Evolutionary conservation across 2,797 vertebrate genomes (phyloP).

Genomic region (Spea hammondii): DNA sequence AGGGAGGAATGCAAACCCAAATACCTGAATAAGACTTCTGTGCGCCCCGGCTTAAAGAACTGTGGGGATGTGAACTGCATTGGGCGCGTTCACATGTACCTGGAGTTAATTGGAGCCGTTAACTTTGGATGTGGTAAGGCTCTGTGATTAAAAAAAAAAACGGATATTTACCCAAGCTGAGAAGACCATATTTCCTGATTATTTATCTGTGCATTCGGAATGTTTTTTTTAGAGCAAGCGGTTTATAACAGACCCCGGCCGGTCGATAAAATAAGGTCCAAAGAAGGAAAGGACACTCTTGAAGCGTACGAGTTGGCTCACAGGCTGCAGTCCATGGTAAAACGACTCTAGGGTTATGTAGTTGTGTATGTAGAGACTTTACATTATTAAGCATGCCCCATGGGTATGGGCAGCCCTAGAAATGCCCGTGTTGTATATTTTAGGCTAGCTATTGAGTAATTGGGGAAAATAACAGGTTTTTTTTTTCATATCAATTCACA

Average conservation of each 20-base stretch:
- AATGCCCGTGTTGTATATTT: too few relatives aligned
- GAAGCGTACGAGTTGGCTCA: slow-evolving; percentile 90
- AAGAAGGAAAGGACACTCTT: slow-evolving; percentile 79
- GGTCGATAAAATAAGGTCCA: slow-evolving; percentile 78
- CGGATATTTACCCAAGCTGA: not conserved
- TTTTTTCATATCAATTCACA: too few relatives aligned
- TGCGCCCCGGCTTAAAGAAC: slow-evolving; percentile 95
- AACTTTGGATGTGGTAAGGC: slow-evolving; percentile 93
- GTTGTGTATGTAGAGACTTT: too few relatives aligned
- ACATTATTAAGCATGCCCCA: not conserved
- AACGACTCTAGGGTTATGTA: too few relatives aligned
- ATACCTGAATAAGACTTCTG: slow-evolving; percentile 97
- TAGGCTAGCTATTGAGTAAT: too few relatives aligned
- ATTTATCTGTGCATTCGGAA: not conserved
- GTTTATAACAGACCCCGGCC: slow-evolving; percentile 87
- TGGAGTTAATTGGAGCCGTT: slow-evolving; percentile 94
- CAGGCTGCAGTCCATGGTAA: slow-evolving; percentile 91
- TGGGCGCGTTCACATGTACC: slow-evolving; percentile 93
- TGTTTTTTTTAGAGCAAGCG: slow-evolving; percentile 79
- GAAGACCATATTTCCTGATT: too few relatives aligned
- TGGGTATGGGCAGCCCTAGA: too few relatives aligned
- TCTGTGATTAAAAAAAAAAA: too few relatives aligned
- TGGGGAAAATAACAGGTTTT: too few relatives aligned
- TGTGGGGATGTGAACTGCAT: slow-evolving; percentile 99
- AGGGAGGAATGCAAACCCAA: slow-evolving; percentile 90